Evolutionary conservation across 2,113 vertebrate species (phyloP).

Genomic region (Perccottus glenii): DNA sequence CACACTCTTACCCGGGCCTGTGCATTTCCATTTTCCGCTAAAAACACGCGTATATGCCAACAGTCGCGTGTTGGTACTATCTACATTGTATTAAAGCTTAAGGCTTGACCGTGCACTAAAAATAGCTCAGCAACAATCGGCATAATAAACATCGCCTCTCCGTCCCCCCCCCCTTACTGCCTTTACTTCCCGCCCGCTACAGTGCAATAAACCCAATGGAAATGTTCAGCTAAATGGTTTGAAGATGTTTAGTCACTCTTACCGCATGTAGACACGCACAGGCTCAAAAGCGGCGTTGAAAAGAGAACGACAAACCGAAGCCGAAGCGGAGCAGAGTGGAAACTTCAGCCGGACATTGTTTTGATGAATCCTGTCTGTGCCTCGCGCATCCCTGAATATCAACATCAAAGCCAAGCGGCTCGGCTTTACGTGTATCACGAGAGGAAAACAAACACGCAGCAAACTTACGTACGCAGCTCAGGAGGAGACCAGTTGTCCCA

Average conservation of each 20-base stretch:
- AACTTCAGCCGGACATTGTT: slow-evolving; percentile 75
- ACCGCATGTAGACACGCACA: background rate
- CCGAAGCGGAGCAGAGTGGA: slow-evolving; percentile 42
- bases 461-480: slow-evolving; percentile 61
- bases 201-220: slow-evolving; percentile 34
- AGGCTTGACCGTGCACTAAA: slow-evolving; percentile 59
- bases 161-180: slow-evolving; percentile 27
- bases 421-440: slow-evolving; percentile 27
- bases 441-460: slow-evolving; percentile 5
- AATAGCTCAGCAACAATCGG: slow-evolving; percentile 74
- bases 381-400: slow-evolving; percentile 63
- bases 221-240: background rate
- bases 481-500: slow-evolving; percentile 34
- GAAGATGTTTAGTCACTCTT: background rate
- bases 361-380: slow-evolving; percentile 55
- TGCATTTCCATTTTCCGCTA: slow-evolving; percentile 15
- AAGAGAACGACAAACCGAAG: background rate
- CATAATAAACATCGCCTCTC: slow-evolving; percentile 59
- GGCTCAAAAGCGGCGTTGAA: background rate
- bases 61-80: background rate
- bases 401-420: slow-evolving; percentile 56
- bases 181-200: slow-evolving; percentile 67
- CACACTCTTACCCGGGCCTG: slow-evolving; percentile 48
- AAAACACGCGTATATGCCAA: background rate
- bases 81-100: slow-evolving; percentile 19